Evolutionary conservation across 2,113 vertebrate genomes (phyloP).

Genomic region (Numenius arquata): DNA sequence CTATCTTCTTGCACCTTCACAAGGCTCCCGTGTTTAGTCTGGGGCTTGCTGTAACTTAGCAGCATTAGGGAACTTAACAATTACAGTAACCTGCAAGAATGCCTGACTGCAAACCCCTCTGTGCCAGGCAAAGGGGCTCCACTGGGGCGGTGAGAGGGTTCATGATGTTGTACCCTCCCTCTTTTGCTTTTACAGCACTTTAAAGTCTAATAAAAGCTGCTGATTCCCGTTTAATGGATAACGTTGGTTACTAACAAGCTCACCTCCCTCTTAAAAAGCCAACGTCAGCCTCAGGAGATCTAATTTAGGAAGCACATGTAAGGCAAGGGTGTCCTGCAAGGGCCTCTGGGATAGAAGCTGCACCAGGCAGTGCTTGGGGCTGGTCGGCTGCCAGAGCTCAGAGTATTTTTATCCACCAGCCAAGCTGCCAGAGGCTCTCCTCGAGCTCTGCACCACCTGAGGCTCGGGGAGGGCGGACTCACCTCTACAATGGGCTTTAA

Average conservation of each 20-base stretch:
- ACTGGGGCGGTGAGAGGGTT: neutral
- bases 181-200: neutral
- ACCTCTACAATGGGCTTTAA: neutral
- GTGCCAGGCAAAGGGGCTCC: neutral
- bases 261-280: neutral
- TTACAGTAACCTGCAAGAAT: neutral
- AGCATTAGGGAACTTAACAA: neutral
- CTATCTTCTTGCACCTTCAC: neutral
- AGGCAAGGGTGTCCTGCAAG: neutral
- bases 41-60: neutral
- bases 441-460: neutral
- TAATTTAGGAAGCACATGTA: conserved; percentile 4
- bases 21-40: neutral
- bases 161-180: neutral
- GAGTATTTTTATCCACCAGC: neutral
- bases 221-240: neutral
- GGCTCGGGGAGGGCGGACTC: neutral
- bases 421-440: neutral
- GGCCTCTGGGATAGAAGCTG: neutral
- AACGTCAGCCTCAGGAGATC: neutral
- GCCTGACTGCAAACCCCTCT: neutral
- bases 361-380: neutral
- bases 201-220: neutral
- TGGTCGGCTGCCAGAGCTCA: neutral
- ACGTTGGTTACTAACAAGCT: conserved; percentile 9